phyloP scores from a whole-genome alignment of 2,113 vertebrate species.

The Kryptolebias marmoratus region DNA sequence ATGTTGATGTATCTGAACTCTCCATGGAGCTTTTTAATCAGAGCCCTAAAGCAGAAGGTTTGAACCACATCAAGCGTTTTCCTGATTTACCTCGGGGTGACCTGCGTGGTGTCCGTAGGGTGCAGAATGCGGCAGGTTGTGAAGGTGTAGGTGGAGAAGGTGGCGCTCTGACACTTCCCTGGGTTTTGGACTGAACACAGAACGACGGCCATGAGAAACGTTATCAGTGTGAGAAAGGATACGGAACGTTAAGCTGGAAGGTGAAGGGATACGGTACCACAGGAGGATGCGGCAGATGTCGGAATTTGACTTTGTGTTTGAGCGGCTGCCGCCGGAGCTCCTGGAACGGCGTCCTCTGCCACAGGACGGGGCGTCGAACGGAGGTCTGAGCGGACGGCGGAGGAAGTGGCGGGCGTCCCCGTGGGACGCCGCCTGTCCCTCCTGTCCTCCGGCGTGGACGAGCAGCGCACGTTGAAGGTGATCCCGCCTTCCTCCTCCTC shows the following conservation, averaged over 20 bases:
- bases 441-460: constrained; percentile 78
- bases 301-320: constrained; percentile 70
- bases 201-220: neutral
- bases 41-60: neutral
- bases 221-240: neutral
- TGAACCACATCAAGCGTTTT: too few relatives aligned
- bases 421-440: constrained; percentile 46
- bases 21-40: too few relatives aligned
- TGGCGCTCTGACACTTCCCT: constrained; percentile 92
- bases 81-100: constrained; percentile 87
- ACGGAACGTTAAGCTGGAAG: neutral
- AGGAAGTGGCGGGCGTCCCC: constrained; percentile 10
- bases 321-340: constrained; percentile 48
- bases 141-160: constrained; percentile 95
- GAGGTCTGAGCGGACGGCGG: constrained; percentile 2
- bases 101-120: constrained; percentile 92
- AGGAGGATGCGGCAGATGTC: constrained; percentile 50
- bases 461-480: constrained; percentile 86
- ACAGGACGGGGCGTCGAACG: neutral
- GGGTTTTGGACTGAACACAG: constrained; percentile 86
- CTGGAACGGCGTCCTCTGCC: constrained; percentile 28
- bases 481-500: constrained; percentile 86
- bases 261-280: constrained; percentile 37
- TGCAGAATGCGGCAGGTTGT: constrained; percentile 97
- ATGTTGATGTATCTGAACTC: too few relatives aligned